These are phyloP conservation scores for Tetragonula clypearis DNA, from an alignment of 1,140 invertebrate species.

Conservation along the genomic window DNA sequence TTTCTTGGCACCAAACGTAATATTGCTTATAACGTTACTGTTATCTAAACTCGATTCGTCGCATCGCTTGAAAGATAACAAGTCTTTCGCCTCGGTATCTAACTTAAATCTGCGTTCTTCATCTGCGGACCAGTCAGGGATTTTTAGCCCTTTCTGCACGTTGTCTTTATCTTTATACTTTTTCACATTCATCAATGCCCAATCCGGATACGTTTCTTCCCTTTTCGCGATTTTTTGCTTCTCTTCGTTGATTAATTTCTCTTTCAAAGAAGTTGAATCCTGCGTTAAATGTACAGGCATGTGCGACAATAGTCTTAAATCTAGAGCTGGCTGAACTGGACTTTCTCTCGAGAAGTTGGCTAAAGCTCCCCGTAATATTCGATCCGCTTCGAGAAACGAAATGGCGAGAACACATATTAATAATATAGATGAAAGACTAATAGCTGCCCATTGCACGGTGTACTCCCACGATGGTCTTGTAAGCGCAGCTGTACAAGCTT, in stretches of 20 bases:
- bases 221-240: constrained; percentile 54
- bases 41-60: constrained; percentile 49
- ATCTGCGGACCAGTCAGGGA: constrained; percentile 74
- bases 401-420: constrained; percentile 86
- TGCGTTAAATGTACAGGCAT: constrained; percentile 62
- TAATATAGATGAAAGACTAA: constrained; percentile 85
- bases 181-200: constrained; percentile 72
- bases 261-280: constrained; percentile 55
- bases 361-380: constrained; percentile 84
- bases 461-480: constrained; percentile 91
- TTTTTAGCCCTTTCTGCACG: constrained; percentile 65
- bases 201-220: constrained; percentile 66
- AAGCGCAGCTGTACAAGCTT: constrained; percentile 87
- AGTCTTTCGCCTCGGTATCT: constrained; percentile 72
- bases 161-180: constrained; percentile 70
- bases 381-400: constrained; percentile 89
- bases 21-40: constrained; percentile 53
- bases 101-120: constrained; percentile 75
- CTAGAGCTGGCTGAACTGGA: constrained; percentile 83
- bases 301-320: constrained; percentile 82
- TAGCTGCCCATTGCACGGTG: constrained; percentile 86
- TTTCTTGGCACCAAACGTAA: constrained; percentile 34
- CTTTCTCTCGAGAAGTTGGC: constrained; percentile 79
- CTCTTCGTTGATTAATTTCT: constrained; percentile 60
- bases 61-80: constrained; percentile 58